Evolutionary conservation across 2,797 vertebrate species (phyloP).

Genomic region (Gouania willdenowi): DNA sequence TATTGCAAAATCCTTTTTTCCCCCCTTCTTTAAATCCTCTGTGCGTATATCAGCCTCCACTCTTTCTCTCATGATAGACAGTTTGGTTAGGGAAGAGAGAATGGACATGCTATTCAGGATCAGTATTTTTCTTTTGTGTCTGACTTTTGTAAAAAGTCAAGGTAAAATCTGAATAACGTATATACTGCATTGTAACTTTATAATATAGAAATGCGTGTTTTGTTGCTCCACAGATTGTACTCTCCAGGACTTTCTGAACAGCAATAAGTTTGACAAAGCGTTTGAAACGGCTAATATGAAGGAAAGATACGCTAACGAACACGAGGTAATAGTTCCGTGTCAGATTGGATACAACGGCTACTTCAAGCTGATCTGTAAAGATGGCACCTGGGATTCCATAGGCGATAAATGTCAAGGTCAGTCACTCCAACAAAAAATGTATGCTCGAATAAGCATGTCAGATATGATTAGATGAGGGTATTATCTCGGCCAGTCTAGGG

Average conservation of each 20-base stretch:
- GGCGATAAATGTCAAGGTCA: constrained; percentile 57
- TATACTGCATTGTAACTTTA: no score
- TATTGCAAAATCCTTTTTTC: constrained; percentile 32
- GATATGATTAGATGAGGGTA: no score
- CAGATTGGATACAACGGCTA: constrained; percentile 52
- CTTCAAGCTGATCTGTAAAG: constrained; percentile 42
- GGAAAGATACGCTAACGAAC: background rate
- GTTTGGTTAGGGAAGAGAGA: constrained; percentile 16
- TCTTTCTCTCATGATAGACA: constrained; percentile 5
- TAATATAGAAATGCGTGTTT: background rate
- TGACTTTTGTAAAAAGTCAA: constrained; percentile 30
- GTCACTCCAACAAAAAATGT: no score
- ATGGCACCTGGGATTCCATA: background rate
- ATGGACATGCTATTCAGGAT: constrained; percentile 26
- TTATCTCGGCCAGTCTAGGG: no score
- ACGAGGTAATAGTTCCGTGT: constrained; percentile 51
- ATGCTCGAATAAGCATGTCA: no score
- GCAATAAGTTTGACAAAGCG: background rate
- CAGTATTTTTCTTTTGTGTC: constrained; percentile 40
- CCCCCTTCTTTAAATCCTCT: background rate
- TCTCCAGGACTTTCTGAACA: background rate
- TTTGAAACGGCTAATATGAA: constrained; percentile 29
- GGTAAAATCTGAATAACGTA: no score
- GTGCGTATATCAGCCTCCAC: constrained; percentile 5
- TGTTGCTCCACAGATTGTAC: constrained; percentile 24